phyloP scores from a whole-genome alignment of 2,797 vertebrate genomes.

The Crocidura indochinensis region DNA sequence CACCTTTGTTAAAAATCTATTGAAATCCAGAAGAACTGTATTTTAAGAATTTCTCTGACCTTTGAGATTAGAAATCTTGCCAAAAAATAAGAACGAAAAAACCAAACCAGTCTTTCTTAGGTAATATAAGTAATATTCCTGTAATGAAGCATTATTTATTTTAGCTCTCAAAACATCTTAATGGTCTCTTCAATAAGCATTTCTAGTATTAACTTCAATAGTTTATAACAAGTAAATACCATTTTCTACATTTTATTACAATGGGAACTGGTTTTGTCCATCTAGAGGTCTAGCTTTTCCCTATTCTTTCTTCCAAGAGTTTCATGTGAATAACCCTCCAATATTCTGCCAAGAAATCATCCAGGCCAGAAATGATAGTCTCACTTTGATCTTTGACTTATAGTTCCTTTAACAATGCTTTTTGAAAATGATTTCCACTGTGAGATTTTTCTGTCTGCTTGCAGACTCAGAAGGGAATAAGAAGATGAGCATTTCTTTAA shows the following conservation, averaged over 20 bases:
- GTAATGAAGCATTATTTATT: slow-evolving; percentile 35
- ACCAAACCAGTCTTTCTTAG: slow-evolving; percentile 14
- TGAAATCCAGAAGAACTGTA: background rate
- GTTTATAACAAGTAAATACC: slow-evolving; percentile 12
- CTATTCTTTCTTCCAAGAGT: background rate
- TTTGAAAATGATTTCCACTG: slow-evolving; percentile 54
- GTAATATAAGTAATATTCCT: slow-evolving; percentile 16
- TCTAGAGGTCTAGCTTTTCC: background rate
- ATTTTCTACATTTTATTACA: background rate
- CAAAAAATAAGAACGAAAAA: slow-evolving; percentile 30
- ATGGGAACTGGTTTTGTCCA: background rate
- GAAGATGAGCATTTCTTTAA: slow-evolving; percentile 6
- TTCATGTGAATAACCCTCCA: slow-evolving; percentile 4
- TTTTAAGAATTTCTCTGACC: slow-evolving; percentile 23
- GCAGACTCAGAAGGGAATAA: background rate
- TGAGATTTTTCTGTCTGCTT: slow-evolving; percentile 24
- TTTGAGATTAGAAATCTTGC: background rate
- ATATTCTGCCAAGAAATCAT: slow-evolving; percentile 13
- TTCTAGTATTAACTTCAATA: background rate
- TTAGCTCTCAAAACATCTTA: slow-evolving; percentile 21
- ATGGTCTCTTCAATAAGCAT: background rate
- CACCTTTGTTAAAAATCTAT: slow-evolving; percentile 27
- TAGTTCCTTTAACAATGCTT: background rate
- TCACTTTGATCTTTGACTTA: slow-evolving; percentile 45
- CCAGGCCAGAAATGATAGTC: background rate